phyloP scores from a whole-genome alignment of 92 coral and sea anemone species.

The Zoanthus sansibaricus region DNA sequence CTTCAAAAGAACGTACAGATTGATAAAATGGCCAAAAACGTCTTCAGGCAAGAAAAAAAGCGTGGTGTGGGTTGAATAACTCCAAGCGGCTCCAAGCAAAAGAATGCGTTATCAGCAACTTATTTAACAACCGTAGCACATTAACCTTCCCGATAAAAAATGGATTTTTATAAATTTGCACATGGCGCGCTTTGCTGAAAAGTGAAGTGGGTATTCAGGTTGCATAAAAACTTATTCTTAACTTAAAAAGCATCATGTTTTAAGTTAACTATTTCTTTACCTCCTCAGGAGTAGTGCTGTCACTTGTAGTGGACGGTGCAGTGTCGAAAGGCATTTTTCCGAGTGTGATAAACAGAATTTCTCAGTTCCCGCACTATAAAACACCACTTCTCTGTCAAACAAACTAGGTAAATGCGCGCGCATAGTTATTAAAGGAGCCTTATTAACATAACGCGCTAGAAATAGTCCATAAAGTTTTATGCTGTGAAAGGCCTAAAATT shows the following conservation, averaged over 20 bases:
- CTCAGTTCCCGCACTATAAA: conserved; percentile 6
- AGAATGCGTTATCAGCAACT: not conserved
- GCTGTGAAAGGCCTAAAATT: not conserved
- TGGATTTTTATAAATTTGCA: conserved; percentile 3
- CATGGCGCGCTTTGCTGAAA: conserved; percentile 25
- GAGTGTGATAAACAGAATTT: conserved; percentile 3
- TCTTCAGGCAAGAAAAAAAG: no score
- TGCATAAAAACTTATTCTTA: not conserved
- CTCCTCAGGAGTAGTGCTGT: conserved; percentile 87
- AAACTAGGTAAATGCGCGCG: conserved; percentile 25
- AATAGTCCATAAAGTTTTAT: conserved; percentile 9
- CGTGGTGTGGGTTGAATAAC: no score
- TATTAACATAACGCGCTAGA: not conserved
- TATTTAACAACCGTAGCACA: not conserved
- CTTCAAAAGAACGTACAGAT: no score
- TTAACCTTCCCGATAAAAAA: not conserved
- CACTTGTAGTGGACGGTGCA: conserved; percentile 77
- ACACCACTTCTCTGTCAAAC: conserved; percentile 25
- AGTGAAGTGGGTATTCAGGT: not conserved
- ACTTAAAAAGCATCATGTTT: not conserved
- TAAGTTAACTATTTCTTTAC: conserved; percentile 39
- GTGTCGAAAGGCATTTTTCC: conserved; percentile 83
- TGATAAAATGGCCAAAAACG: no score
- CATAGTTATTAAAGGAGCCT: not conserved
- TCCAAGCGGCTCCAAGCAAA: no score